Evolutionary conservation across 2,888 invertebrate species (phyloP).

Genomic region (Pogonocherus hispidulus): DNA sequence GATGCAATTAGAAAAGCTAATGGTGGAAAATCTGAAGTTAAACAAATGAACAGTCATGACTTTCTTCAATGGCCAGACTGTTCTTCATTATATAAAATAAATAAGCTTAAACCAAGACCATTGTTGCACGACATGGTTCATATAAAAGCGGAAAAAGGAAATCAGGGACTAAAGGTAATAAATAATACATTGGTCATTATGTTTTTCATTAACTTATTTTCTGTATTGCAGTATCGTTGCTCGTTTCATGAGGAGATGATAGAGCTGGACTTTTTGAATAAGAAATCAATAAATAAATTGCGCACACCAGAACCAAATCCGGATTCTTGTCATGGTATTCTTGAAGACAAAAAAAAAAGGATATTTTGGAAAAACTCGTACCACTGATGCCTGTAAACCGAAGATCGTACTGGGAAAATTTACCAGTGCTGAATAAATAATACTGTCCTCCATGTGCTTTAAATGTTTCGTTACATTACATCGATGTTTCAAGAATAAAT

Average conservation of each 20-base stretch:
- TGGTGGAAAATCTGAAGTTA: constrained; percentile 10
- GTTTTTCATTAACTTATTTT: background rate
- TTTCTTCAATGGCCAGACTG: constrained; percentile 15
- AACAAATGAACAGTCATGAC: constrained; percentile 6
- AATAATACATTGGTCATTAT: background rate
- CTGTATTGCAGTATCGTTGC: background rate
- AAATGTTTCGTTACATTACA: background rate
- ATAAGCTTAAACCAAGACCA: constrained; percentile 8
- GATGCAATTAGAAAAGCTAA: constrained; percentile 5
- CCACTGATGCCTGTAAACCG: background rate
- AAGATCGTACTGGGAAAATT: background rate
- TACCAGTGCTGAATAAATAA: background rate
- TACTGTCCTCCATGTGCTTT: background rate
- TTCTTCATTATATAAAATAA: constrained; percentile 15
- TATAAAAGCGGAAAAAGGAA: constrained; percentile 12
- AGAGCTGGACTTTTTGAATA: background rate
- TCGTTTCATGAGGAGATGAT: background rate
- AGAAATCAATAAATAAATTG: background rate
- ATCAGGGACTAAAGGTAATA: background rate
- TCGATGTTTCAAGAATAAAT: background rate
- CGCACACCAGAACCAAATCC: background rate
- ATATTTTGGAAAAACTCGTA: background rate
- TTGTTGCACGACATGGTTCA: constrained; percentile 17
- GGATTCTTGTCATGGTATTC: background rate
- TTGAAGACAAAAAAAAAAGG: background rate